phyloP scores from a whole-genome alignment of 2,888 invertebrate genomes.

The Autographa pulchrina region DNA sequence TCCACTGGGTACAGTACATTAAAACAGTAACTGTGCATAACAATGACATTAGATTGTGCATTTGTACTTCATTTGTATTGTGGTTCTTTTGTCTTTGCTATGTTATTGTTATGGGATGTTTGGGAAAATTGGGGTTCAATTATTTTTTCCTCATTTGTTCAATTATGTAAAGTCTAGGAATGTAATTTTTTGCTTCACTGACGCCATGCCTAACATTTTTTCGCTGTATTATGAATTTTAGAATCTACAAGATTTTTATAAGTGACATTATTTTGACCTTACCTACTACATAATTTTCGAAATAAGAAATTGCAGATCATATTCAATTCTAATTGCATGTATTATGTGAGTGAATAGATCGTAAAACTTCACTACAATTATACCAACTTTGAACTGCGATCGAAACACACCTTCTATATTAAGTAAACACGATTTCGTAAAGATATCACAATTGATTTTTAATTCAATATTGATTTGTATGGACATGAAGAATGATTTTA shows the following conservation, averaged over 20 bases:
- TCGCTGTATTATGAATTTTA: too few relatives aligned
- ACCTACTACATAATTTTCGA: constrained; percentile 10
- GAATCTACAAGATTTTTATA: too few relatives aligned
- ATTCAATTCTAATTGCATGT: constrained; percentile 27
- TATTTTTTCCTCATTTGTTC: too few relatives aligned
- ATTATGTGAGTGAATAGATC: constrained; percentile 30
- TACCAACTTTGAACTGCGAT: constrained; percentile 43
- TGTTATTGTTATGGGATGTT: too few relatives aligned
- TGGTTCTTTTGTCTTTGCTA: not conserved
- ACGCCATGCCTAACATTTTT: too few relatives aligned
- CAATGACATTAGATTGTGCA: constrained; percentile 35
- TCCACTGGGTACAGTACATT: constrained; percentile 29
- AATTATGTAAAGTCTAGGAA: too few relatives aligned
- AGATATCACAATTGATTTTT: constrained; percentile 27
- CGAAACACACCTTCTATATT: constrained; percentile 18
- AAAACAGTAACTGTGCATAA: constrained; percentile 40
- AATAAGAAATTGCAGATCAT: constrained; percentile 25
- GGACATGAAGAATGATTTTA: constrained; percentile 22
- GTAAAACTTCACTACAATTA: constrained; percentile 34
- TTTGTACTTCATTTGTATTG: constrained; percentile 5
- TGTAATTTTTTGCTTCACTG: too few relatives aligned
- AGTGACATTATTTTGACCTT: too few relatives aligned
- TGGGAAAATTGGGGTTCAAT: not conserved
- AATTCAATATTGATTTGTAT: constrained; percentile 28
- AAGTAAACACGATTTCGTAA: constrained; percentile 33